Percentiles rank a stretch among this genome's conserved stretches.
Conservation (phyloP, 2,113 vertebrate species). For the Zosterops hypoxanthus region DNA sequence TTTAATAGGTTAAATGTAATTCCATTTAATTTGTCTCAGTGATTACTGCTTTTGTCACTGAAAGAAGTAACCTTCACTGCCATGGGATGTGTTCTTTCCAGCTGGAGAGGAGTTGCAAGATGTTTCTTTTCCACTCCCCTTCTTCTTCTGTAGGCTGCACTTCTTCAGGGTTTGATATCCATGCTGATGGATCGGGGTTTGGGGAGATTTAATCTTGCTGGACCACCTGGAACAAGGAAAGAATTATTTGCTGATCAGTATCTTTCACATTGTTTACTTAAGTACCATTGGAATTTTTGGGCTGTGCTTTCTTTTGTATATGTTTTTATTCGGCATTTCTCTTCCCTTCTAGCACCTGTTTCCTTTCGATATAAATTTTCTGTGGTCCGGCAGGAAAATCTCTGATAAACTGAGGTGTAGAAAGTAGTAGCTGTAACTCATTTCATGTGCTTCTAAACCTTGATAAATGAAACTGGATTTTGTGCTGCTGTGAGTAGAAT, state of each 20-base stretch:
- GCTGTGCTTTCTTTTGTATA: not conserved
- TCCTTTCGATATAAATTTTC: slow-evolving; percentile 27
- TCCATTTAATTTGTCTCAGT: not conserved
- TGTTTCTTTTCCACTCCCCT: not conserved
- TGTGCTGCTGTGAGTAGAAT: not conserved
- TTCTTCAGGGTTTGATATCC: not conserved
- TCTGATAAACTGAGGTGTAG: not conserved
- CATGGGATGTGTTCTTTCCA: not conserved
- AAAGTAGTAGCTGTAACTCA: not conserved
- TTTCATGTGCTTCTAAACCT: not conserved
- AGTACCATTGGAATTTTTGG: not conserved
- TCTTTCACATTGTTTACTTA: slow-evolving; percentile 30
- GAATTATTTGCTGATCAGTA: not conserved
- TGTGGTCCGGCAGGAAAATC: not conserved
- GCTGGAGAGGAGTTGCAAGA: not conserved
- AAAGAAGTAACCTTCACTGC: not conserved
- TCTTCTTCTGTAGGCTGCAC: not conserved
- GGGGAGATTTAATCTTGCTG: not conserved
- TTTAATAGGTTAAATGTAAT: not conserved
- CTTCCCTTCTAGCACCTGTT: slow-evolving; percentile 40
- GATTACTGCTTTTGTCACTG: not conserved
- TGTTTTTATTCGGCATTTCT: slow-evolving; percentile 47
- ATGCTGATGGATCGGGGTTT: not conserved
- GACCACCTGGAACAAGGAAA: not conserved
- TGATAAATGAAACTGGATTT: not conserved